These are phyloP conservation scores for Rhodophaea formosa DNA, from an alignment of 2,888 invertebrate species.

Conservation along the genomic window DNA sequence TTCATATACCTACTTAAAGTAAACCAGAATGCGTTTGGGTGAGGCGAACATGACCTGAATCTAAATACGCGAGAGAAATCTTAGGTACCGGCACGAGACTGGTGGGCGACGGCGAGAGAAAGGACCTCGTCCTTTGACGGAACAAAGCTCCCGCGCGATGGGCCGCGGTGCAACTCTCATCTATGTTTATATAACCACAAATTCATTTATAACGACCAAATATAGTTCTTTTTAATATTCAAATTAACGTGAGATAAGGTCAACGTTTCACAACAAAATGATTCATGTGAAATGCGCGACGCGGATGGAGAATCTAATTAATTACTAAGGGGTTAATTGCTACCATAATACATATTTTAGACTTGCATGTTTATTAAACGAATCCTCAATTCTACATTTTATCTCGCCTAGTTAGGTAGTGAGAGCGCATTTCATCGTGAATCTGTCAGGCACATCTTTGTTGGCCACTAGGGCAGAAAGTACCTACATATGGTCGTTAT, in stretches of 20 bases:
- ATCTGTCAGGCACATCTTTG: constrained; percentile 43
- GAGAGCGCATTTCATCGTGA: constrained; percentile 5
- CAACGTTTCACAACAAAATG: background rate
- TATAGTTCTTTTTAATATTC: constrained; percentile 1
- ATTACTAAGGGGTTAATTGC: background rate
- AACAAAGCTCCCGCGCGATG: constrained; percentile 24
- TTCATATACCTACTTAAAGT: constrained; percentile 25
- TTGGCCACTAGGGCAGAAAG: constrained; percentile 69
- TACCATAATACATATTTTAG: background rate
- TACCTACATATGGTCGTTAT: constrained; percentile 49
- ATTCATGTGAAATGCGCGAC: constrained; percentile 8
- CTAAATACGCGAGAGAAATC: constrained; percentile 75
- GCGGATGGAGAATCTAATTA: constrained; percentile 2
- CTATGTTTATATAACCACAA: background rate
- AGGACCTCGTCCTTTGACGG: constrained; percentile 58
- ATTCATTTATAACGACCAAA: constrained; percentile 7
- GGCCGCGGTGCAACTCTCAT: background rate
- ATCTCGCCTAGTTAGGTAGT: background rate
- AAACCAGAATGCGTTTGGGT: constrained; percentile 58
- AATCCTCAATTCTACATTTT: background rate
- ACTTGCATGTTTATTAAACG: background rate
- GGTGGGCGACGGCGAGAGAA: constrained; percentile 50
- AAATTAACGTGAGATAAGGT: constrained; percentile 12
- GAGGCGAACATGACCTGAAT: constrained; percentile 71
- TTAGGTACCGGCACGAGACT: constrained; percentile 44